Evolutionary conservation across 2,113 vertebrate species (phyloP), one percentile per base, ranked within the genome.

Genomic region (Galbula dea): DNA sequence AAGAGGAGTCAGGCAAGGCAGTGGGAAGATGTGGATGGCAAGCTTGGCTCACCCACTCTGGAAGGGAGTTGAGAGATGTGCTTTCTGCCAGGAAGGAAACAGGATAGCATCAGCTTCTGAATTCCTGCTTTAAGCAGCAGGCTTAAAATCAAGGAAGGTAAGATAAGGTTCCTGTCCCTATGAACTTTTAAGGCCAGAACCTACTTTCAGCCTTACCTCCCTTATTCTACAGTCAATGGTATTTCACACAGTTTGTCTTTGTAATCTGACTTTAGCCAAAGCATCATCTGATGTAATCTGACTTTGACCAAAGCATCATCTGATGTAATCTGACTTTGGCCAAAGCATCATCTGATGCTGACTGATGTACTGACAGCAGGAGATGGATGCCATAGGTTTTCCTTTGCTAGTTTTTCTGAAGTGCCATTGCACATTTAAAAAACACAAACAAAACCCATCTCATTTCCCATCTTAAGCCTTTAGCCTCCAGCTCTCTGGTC

Each of bases 1-100:
- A 81, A 83, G 7, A 83, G 83, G 66, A 54, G 9, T 97, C n/a
- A 97, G 80, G 51, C 46, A 12, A 7, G 24, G 61, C 48, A 77
- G 11, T 0, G 0, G 26, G 51, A 73, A 48, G 19, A 48, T 2
- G 5, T 16, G 49, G 17, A 55, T 26, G 29, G 54, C 30, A 67
- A 37, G 26, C 15, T 51, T 74, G 55, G 39, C 37, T n/a, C 52
- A 39, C 48, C n/a, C 2, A 2, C 43, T 72, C 57, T 43, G 36
- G 54, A 86, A 52, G 77, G 51, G 48, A 84, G 43, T 24, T 14
- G 27, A 87, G 79, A 95, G 43, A 84, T 5, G 3, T 34, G 37
- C 19, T 57, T 92, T 68, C 63, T 93, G 71, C 63, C 58, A 71
- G 63, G 68, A 76, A 74, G 74, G 74, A 83, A n/a, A 72, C 2